These are phyloP conservation scores for Meteorus colon DNA, from an alignment of 2,888 invertebrate genomes.

Conservation along the genomic window DNA sequence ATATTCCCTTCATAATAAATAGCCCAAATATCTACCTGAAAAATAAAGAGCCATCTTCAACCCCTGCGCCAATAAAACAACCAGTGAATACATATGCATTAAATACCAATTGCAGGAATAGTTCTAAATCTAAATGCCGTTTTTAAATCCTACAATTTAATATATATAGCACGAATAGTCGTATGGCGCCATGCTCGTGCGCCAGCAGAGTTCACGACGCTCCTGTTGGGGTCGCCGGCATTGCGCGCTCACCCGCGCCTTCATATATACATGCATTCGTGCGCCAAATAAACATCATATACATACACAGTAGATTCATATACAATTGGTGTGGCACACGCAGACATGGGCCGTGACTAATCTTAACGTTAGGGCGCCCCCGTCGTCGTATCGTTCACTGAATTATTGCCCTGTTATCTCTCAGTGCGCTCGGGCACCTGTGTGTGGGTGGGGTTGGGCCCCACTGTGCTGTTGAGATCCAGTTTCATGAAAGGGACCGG, in stretches of 20 bases:
- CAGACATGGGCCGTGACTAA: constrained; percentile 61
- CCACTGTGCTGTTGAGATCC: constrained; percentile 61
- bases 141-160: not conserved
- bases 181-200: not conserved
- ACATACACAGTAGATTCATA: not conserved
- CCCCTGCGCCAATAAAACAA: not conserved
- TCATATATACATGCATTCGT: not conserved
- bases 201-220: constrained; percentile 3
- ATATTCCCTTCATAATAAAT: not conserved
- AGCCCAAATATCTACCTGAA: not conserved
- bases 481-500: constrained; percentile 72
- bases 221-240: constrained; percentile 1
- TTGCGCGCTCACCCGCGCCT: not conserved
- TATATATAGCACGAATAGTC: constrained; percentile 11
- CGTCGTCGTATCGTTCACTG: constrained; percentile 64
- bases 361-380: constrained; percentile 52
- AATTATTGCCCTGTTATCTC: constrained; percentile 70
- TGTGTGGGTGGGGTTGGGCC: constrained; percentile 59
- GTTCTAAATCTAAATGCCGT: too few relatives aligned
- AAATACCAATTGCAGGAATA: not conserved
- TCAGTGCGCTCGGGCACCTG: constrained; percentile 51
- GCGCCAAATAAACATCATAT: not conserved
- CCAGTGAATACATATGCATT: not conserved
- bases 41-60: not conserved
- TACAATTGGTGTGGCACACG: constrained; percentile 22